phyloP scores from a whole-genome alignment of 2,888 invertebrate species.

The Meteorus colon region DNA sequence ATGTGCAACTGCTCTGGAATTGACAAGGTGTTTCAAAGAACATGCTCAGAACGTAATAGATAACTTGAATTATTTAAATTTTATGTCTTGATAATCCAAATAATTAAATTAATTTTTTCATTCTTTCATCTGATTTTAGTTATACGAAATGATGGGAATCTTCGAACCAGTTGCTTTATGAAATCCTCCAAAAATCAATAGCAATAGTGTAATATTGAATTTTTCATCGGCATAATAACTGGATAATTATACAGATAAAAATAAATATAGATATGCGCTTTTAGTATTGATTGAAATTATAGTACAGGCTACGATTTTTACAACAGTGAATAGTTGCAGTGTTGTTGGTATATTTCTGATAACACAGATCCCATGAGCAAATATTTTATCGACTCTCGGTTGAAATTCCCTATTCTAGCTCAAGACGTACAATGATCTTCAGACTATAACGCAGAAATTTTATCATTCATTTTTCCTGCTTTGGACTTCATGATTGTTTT shows the following conservation, averaged over 20 bases:
- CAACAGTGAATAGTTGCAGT: not conserved
- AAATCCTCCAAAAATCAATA: not conserved
- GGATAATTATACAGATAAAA: not conserved
- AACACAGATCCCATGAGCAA: not conserved
- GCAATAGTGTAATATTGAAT: not conserved
- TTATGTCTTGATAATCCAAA: not conserved
- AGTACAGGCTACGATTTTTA: not conserved
- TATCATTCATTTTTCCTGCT: not conserved
- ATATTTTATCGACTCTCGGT: not conserved
- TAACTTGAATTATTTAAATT: not conserved
- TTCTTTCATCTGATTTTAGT: constrained; percentile 34
- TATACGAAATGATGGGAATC: constrained; percentile 39
- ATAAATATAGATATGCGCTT: too few relatives aligned
- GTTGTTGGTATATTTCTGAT: not conserved
- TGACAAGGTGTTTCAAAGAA: constrained; percentile 36
- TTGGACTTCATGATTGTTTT: too few relatives aligned
- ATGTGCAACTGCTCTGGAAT: constrained; percentile 34
- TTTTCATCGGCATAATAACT: not conserved
- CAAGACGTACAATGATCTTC: not conserved
- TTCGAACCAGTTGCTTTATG: constrained; percentile 26
- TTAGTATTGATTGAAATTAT: not conserved
- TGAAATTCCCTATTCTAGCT: not conserved
- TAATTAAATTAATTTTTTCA: too few relatives aligned
- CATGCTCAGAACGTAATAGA: constrained; percentile 36
- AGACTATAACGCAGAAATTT: not conserved